phyloP scores from a whole-genome alignment of 2,113 vertebrate genomes.

The Scortum barcoo region DNA sequence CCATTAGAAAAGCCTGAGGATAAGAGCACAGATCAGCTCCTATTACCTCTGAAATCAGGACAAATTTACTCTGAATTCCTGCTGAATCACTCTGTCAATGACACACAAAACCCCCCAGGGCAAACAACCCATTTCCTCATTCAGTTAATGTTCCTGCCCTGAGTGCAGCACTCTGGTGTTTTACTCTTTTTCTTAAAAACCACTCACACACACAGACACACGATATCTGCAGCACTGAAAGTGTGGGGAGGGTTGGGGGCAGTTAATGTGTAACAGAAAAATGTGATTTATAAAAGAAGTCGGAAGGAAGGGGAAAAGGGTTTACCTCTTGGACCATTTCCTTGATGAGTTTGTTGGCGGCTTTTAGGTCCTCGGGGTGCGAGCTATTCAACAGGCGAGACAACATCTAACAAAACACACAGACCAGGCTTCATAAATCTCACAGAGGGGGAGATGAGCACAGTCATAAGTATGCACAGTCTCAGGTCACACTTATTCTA shows the following conservation, averaged over 20 bases:
- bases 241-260: background rate
- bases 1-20: background rate
- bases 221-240: background rate
- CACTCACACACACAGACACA: background rate
- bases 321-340: conserved; percentile 99
- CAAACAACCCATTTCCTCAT: conserved; percentile 27
- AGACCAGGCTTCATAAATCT: background rate
- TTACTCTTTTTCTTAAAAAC: background rate
- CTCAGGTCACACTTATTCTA: background rate
- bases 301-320: background rate
- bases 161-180: background rate
- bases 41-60: conserved; percentile 18
- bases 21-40: conserved; percentile 2
- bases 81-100: conserved; percentile 38
- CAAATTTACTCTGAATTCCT: conserved; percentile 18
- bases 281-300: background rate
- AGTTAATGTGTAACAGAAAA: conserved; percentile 2
- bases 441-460: background rate
- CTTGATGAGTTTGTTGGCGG: conserved; percentile 99
- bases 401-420: conserved; percentile 86
- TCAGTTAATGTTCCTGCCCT: conserved; percentile 1
- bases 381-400: conserved; percentile 96
- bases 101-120: conserved; percentile 25
- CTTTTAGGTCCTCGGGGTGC: conserved; percentile 96
- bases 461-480: background rate